These are phyloP conservation scores for Xerus inauris DNA, from an alignment of 2,113 vertebrate species.

Conservation along the genomic window DNA sequence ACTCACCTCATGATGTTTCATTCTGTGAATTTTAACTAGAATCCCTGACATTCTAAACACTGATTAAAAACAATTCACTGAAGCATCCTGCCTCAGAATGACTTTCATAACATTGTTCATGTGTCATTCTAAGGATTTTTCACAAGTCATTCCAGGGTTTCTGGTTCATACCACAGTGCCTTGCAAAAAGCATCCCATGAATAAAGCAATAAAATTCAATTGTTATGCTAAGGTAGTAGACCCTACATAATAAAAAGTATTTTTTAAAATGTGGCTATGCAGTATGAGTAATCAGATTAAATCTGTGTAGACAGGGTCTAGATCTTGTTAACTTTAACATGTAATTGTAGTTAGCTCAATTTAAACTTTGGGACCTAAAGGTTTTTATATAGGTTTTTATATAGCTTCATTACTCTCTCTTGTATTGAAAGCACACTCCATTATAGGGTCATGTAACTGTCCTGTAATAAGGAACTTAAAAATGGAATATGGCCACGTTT, in stretches of 20 bases:
- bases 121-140: no score
- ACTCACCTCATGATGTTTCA: no score
- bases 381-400: not conserved
- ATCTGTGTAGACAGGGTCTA: constrained; percentile 57
- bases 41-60: no score
- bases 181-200: no score
- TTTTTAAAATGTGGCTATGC: constrained; percentile 37
- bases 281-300: constrained; percentile 69
- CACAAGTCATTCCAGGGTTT: no score
- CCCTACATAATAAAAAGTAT: constrained; percentile 82
- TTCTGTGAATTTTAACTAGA: no score
- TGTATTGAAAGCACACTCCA: constrained; percentile 15
- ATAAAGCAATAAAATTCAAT: no score
- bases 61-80: no score
- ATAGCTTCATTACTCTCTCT: constrained; percentile 50
- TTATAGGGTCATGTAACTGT: constrained; percentile 50
- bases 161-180: no score
- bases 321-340: constrained; percentile 61
- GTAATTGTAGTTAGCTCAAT: constrained; percentile 78
- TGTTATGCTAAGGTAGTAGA: no score
- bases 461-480: constrained; percentile 59
- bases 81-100: no score
- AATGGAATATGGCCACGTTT: constrained; percentile 58
- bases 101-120: no score
- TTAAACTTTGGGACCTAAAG: constrained; percentile 70